phyloP scores from a whole-genome alignment of 2,888 invertebrate genomes.

The Charanyca ferruginea region DNA sequence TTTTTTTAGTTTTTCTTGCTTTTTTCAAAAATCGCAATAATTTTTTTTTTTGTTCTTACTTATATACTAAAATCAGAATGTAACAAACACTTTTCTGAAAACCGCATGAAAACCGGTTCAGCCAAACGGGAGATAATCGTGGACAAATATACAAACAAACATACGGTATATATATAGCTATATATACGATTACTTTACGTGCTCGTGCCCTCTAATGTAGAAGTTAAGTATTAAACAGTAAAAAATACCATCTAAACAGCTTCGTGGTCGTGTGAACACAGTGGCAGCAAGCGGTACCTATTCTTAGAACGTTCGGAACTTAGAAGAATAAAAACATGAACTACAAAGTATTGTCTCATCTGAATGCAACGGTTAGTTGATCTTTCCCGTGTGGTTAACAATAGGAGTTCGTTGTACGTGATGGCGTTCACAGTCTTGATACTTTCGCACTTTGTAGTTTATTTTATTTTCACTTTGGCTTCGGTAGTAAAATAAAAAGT shows the following conservation, averaged over 20 bases:
- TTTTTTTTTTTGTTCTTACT: no score
- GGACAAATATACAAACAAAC: no score
- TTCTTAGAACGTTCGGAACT: slow-evolving; percentile 1
- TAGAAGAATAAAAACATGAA: slow-evolving; percentile 2
- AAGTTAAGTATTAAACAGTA: background rate
- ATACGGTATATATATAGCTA: no score
- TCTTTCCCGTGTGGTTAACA: slow-evolving; percentile 65
- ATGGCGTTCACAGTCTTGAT: slow-evolving; percentile 36
- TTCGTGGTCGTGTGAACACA: slow-evolving; percentile 7
- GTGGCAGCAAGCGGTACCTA: background rate
- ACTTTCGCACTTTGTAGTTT: slow-evolving; percentile 24
- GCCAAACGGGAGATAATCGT: no score
- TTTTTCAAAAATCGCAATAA: no score
- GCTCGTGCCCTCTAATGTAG: no score
- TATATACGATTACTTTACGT: no score
- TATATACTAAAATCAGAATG: no score
- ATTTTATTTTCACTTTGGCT: background rate
- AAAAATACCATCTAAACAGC: background rate
- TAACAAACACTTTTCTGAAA: no score
- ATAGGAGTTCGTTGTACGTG: slow-evolving; percentile 51
- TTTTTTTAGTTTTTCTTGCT: no score
- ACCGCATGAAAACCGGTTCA: no score
- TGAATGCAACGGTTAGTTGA: slow-evolving; percentile 39
- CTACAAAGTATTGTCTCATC: slow-evolving; percentile 41
- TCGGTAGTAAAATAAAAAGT: background rate